Percentiles rank a stretch among this genome's conserved stretches.
These are phyloP conservation scores for Beaufortia kweichowensis DNA, from an alignment of 2,113 vertebrate species.

Conservation along the genomic window DNA sequence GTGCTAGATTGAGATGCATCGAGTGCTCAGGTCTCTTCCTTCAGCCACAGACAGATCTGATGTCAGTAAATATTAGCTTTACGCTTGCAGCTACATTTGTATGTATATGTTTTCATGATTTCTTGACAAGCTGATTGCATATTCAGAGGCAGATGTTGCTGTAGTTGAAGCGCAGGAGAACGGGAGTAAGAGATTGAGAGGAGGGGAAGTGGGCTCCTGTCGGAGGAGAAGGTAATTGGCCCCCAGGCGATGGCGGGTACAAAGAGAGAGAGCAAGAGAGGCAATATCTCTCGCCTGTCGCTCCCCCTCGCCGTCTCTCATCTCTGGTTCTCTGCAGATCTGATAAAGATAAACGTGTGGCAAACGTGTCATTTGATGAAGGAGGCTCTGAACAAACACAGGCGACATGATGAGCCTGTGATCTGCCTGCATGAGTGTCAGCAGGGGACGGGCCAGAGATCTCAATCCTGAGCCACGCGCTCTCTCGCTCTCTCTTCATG, in stretches of 20 bases:
- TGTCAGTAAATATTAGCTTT: conserved; percentile 79
- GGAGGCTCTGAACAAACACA: conserved; percentile 79
- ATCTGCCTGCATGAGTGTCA: conserved; percentile 77
- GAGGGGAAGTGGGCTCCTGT: conserved; percentile 61
- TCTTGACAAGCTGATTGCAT: conserved; percentile 76
- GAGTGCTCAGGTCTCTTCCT: conserved; percentile 57
- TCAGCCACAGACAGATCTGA: conserved; percentile 64
- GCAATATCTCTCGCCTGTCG: conserved; percentile 44
- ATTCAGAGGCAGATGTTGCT: conserved; percentile 80
- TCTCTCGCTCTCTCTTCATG: conserved; percentile 34
- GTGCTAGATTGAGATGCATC: background rate
- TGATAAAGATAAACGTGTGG: conserved; percentile 84
- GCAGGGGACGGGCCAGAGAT: conserved; percentile 74
- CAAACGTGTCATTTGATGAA: conserved; percentile 82
- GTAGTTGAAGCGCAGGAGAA: conserved; percentile 52
- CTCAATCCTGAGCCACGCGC: conserved; percentile 69
- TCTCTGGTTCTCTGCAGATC: conserved; percentile 73
- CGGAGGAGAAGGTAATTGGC: conserved; percentile 82
- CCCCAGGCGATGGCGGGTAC: conserved; percentile 74
- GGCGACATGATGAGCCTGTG: conserved; percentile 81
- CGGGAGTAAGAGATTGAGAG: conserved; percentile 40
- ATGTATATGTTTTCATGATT: conserved; percentile 56
- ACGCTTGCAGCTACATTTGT: conserved; percentile 53
- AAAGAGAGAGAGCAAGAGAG: conserved; percentile 62
- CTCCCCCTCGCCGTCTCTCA: conserved; percentile 43